Evolutionary conservation across 53 echinoderm and acorn worm genomes (phyloP).

Genomic region (Zoroaster sp.): DNA sequence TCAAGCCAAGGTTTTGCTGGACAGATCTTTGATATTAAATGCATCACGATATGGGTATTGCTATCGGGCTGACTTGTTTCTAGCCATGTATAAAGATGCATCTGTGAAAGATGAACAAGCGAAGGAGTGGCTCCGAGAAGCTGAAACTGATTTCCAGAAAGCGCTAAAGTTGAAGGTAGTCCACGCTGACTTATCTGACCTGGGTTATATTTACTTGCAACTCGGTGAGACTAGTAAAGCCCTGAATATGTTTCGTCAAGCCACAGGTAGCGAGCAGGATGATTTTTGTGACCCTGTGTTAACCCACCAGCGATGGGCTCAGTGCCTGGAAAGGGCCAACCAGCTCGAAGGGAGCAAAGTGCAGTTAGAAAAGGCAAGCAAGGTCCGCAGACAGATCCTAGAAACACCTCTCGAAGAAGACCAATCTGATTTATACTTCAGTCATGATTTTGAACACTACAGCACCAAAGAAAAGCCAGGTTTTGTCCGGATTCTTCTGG

Average conservation of each 20-base stretch:
- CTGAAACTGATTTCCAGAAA: constrained; percentile 33
- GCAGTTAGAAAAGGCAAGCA: background rate
- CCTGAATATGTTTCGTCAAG: constrained; percentile 41
- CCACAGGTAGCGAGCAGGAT: constrained; percentile 62
- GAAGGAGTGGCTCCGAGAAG: constrained; percentile 23
- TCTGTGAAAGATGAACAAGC: background rate
- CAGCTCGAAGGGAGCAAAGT: background rate
- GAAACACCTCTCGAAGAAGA: constrained; percentile 26
- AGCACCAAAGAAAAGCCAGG: constrained; percentile 29
- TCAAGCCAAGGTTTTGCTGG: constrained; percentile 60
- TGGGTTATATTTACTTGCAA: constrained; percentile 66
- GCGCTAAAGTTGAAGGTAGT: constrained; percentile 52
- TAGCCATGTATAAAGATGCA: constrained; percentile 62
- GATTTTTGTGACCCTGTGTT: constrained; percentile 74
- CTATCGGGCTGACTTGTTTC: constrained; percentile 64
- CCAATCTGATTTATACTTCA: constrained; percentile 48
- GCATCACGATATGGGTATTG: constrained; percentile 70
- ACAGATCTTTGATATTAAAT: constrained; percentile 35
- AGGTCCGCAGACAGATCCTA: background rate
- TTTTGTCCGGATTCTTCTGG: constrained; percentile 56
- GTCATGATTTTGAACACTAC: constrained; percentile 69
- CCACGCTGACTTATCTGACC: constrained; percentile 82
- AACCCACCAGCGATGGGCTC: constrained; percentile 70
- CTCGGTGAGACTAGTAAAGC: constrained; percentile 45
- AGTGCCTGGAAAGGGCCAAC: constrained; percentile 46